Evolutionary conservation across 2,113 vertebrate genomes (phyloP).

Genomic region (Tauraco erythrolophus): DNA sequence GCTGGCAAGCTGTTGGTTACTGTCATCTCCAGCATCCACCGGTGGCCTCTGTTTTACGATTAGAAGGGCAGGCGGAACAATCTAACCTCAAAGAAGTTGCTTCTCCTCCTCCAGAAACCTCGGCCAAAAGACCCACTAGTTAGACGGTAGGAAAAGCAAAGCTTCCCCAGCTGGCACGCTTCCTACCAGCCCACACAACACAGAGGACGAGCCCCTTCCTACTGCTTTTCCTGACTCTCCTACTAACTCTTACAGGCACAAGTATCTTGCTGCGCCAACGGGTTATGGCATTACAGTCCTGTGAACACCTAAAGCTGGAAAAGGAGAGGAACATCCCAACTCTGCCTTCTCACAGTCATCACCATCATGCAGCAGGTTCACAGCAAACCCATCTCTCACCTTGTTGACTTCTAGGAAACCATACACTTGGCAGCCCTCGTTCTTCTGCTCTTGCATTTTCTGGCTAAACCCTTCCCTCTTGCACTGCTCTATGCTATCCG

Average conservation of each 20-base stretch:
- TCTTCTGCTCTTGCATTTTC: slow-evolving; percentile 99
- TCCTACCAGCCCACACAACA: background rate
- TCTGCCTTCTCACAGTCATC: background rate
- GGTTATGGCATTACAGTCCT: background rate
- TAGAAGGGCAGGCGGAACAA: background rate
- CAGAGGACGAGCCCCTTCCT: background rate
- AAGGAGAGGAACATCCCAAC: background rate
- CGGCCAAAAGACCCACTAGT: background rate
- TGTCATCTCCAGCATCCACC: background rate
- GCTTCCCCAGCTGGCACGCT: background rate
- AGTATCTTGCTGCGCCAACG: background rate
- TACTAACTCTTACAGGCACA: background rate
- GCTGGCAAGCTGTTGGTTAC: background rate
- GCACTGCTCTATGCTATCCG: slow-evolving; percentile 96
- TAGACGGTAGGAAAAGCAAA: background rate
- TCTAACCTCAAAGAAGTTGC: background rate
- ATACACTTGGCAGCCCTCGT: slow-evolving; percentile 96
- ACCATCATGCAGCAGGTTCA: background rate
- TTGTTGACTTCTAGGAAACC: slow-evolving; percentile 98
- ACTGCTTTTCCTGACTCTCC: background rate
- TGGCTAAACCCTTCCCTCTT: slow-evolving; percentile 96
- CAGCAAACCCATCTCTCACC: slow-evolving; percentile 70
- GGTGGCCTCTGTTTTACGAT: background rate
- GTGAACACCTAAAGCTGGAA: background rate
- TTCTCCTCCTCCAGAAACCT: background rate